Evolutionary conservation across 2,113 vertebrate species (phyloP).

Genomic region (Malaclemys terrapin): DNA sequence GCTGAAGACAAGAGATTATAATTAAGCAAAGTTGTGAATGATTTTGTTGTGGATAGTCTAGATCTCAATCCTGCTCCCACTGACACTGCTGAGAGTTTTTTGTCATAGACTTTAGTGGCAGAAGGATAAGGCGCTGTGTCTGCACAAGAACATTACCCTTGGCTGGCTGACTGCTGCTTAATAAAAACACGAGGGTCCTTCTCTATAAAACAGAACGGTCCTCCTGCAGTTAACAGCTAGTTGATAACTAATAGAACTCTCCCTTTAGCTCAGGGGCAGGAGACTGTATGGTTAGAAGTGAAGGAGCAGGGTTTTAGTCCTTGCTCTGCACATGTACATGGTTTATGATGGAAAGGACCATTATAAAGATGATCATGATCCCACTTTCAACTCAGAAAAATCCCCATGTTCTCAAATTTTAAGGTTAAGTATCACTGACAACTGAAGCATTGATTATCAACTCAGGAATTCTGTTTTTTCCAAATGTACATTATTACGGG

Average conservation of each 20-base stretch:
- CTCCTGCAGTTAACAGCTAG: not conserved
- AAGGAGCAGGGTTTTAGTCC: not conserved
- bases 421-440: not conserved
- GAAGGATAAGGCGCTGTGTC: not conserved
- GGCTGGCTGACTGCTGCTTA: not conserved
- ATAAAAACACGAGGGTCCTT: not conserved
- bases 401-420: not conserved
- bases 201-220: not conserved
- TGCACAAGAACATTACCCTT: not conserved
- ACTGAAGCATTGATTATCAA: not conserved
- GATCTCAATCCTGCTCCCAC: not conserved
- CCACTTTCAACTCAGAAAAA: not conserved
- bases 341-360: not conserved
- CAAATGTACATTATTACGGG: not conserved
- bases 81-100: not conserved
- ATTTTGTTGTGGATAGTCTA: not conserved
- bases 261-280: not conserved
- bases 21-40: not conserved
- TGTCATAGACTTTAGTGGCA: not conserved
- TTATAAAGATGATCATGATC: not conserved
- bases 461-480: not conserved
- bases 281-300: not conserved
- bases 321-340: rapidly evolving
- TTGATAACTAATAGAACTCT: not conserved
- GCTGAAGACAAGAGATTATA: not conserved